Evolutionary conservation across 2,113 vertebrate species (phyloP).

Genomic region (Stercorarius parasiticus): DNA sequence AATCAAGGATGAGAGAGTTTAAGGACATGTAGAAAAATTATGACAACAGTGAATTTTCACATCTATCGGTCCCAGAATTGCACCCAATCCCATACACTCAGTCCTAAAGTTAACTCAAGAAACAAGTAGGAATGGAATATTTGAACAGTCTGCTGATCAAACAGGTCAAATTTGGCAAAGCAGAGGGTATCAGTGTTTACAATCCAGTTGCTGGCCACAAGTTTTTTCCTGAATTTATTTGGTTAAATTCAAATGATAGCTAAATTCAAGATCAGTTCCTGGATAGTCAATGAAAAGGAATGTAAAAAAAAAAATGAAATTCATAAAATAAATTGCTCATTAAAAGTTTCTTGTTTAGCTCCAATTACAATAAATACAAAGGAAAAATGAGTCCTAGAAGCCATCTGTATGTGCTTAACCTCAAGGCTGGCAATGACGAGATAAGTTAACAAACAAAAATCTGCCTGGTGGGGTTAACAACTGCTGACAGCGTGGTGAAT

Average conservation of each 20-base stretch:
- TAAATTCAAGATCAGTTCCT: not conserved
- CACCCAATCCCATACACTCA: not conserved
- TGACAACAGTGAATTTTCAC: not conserved
- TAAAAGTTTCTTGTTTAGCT: not conserved
- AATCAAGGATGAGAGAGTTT: not conserved
- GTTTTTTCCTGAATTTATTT: not conserved
- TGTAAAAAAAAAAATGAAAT: not conserved
- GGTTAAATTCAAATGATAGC: not conserved
- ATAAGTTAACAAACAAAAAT: conserved; percentile 39
- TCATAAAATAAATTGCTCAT: not conserved
- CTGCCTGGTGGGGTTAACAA: conserved; percentile 21
- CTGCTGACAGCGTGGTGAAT: conserved; percentile 13
- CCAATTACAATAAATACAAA: not conserved
- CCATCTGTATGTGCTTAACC: conserved; percentile 12
- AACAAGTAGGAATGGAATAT: not conserved
- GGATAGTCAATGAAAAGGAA: not conserved
- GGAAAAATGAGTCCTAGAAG: not conserved
- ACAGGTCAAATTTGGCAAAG: not conserved
- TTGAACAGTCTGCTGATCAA: not conserved
- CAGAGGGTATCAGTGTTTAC: not conserved
- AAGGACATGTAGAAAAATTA: not conserved
- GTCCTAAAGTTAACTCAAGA: not conserved
- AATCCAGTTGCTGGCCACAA: not conserved
- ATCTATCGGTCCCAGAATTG: not conserved
- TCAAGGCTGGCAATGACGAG: conserved; percentile 22